Percentiles rank a stretch among this genome's conserved stretches.
phyloP scores from a whole-genome alignment of 2,888 invertebrate genomes.

The Drosophila tripunctata region DNA sequence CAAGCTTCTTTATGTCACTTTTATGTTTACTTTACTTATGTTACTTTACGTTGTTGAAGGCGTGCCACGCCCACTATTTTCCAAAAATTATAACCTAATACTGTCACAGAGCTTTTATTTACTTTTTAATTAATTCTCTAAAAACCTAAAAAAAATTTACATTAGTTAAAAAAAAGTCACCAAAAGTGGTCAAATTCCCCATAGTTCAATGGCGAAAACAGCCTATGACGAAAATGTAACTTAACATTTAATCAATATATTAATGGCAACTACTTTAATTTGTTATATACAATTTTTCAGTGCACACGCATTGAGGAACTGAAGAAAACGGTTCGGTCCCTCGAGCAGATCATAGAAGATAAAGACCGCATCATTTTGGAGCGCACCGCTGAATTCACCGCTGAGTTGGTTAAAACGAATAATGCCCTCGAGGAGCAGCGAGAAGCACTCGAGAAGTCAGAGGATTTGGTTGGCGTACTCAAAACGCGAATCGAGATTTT shows the following conservation, averaged over 20 bases:
- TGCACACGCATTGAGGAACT: conserved; percentile 80
- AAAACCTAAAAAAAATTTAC: too few relatives aligned
- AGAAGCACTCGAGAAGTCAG: conserved; percentile 81
- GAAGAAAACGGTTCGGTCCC: conserved; percentile 81
- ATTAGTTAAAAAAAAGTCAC: too few relatives aligned
- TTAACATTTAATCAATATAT: background rate
- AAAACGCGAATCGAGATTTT: conserved; percentile 80
- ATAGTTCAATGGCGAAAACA: too few relatives aligned
- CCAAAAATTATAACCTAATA: too few relatives aligned
- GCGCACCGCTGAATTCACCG: conserved; percentile 80
- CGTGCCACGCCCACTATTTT: too few relatives aligned
- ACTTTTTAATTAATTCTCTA: too few relatives aligned
- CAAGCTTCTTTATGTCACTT: too few relatives aligned
- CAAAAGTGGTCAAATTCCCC: too few relatives aligned
- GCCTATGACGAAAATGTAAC: conserved; percentile 81
- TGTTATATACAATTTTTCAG: conserved; percentile 28
- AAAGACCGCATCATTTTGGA: conserved; percentile 80
- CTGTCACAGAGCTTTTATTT: too few relatives aligned
- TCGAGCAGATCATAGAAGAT: conserved; percentile 81
- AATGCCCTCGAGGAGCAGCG: conserved; percentile 82
- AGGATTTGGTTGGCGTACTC: conserved; percentile 81
- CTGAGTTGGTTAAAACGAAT: conserved; percentile 78
- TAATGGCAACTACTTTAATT: background rate
- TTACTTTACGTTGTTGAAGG: too few relatives aligned
- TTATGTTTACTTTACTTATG: too few relatives aligned